Conservation (phyloP, 2,113 vertebrate species). For the Cariama cristata region DNA sequence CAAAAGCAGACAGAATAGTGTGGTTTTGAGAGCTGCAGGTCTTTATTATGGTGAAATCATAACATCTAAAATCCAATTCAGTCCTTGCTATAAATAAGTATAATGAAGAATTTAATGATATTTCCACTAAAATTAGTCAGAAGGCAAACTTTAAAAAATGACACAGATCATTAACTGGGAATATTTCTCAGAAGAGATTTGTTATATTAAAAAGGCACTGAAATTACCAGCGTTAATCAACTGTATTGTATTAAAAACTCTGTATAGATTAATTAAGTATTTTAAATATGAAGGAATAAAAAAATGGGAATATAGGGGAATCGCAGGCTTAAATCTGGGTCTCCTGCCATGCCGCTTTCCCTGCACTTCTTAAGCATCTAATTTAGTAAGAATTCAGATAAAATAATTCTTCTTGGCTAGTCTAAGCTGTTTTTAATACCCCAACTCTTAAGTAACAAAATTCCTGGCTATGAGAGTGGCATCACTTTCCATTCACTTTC, state of each 20-base stretch:
- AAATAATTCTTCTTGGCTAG: slow-evolving; percentile 12
- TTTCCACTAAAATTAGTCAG: slow-evolving; percentile 65
- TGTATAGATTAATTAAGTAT: slow-evolving; percentile 73
- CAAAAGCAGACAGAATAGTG: neutral
- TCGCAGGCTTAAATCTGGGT: neutral
- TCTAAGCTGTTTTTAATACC: neutral
- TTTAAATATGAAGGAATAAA: slow-evolving; percentile 52
- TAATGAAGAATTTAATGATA: slow-evolving; percentile 52
- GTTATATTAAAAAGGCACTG: slow-evolving; percentile 73
- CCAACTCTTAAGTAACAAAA: neutral
- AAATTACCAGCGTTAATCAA: slow-evolving; percentile 73
- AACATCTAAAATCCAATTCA: slow-evolving; percentile 39
- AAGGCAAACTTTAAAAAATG: slow-evolving; percentile 76
- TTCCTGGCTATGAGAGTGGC: neutral
- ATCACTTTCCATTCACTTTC: neutral
- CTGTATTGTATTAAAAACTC: slow-evolving; percentile 70
- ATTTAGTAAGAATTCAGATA: slow-evolving; percentile 34
- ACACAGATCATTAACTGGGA: slow-evolving; percentile 72
- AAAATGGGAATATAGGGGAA: neutral
- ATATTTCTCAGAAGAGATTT: slow-evolving; percentile 75
- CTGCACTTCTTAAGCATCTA: slow-evolving; percentile 1
- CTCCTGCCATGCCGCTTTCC: neutral
- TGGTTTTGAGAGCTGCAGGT: slow-evolving; percentile 18
- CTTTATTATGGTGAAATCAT: slow-evolving; percentile 29
- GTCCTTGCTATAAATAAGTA: slow-evolving; percentile 41